Base-by-base conservation (phyloP, 1,140 invertebrate species). In the Platyscapa corneri region DNA sequence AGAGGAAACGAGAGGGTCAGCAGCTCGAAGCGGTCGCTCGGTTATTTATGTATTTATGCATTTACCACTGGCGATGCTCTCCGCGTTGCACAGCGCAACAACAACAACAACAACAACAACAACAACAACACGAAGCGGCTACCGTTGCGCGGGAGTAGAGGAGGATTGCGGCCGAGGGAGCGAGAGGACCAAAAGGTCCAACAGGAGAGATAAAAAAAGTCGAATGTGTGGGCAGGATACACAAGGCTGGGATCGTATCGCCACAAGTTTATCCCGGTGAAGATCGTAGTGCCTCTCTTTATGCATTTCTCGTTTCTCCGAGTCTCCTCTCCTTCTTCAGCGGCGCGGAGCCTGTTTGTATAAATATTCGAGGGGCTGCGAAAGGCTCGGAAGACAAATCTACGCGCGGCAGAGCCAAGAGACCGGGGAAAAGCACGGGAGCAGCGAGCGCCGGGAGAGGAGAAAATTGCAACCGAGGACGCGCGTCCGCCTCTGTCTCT, bases 41-140 rank as follows among this genome's bases (percentile, higher is more conserved):
- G 79, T 86, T 88, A 87, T 88, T 87, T 88, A 88, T 88, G 87
- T 83, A 88, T 88, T 86, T 88, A 84, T 85, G 84, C 83, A 76
- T 84, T 87, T 80, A 79, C 82, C 53, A 23, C 79, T 7, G 77
- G 56, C n/a, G 32, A 37, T 20, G 39, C 56, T 46, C 23, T 34
- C 7, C 37, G n/a, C 20, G 37, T 74, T 3, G 1, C n/a, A n/a
- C n/a, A n/a, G n/a, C n/a, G n/a, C n/a, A n/a, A n/a, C n/a, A n/a
- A n/a, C n/a, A n/a, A n/a, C n/a, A n/a, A n/a, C n/a, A n/a, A n/a
- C n/a, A n/a, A n/a, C n/a, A n/a, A n/a, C n/a, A n/a, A n/a, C n/a
- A n/a, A n/a, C n/a, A n/a, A n/a, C n/a, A n/a, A n/a, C 34, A 20
- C 20, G 67, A n/a, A 20, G 81, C 76, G 27, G 23, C 79, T 80